Evolutionary conservation across 2,888 invertebrate species (phyloP), one percentile per base, ranked within the genome.

Genomic region (Machimus rusticus): DNA sequence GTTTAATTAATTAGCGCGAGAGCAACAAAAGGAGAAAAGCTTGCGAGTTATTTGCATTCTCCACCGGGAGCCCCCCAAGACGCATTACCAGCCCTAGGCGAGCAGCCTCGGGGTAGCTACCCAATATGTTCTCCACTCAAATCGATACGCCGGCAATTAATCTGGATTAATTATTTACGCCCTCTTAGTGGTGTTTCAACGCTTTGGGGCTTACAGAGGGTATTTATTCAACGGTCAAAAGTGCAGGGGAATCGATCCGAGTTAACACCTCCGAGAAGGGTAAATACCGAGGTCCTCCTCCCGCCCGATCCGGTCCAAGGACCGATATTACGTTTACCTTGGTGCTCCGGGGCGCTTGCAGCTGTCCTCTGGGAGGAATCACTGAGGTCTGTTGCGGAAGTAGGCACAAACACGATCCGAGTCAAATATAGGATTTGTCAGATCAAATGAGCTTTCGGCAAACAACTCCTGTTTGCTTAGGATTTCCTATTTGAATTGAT

Each of bases 401-500:
- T 57, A 66, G 66, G 14, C 51, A 66, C 82, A 82, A 82, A 82
- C 66, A 82, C 55, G 57, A 82, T 82, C 82, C 34, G 82, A 82
- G 66, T 57, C 82, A 82, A 82, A 82, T 82, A 82, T 82, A 37
- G 82, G 82, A 82, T 82, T 82, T 82, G 82, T 57, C 82, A 82
- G 82, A 82, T 82, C 82, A 82, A 82, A 82, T 82, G 82, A 82
- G 82, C 82, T 82, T 66, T 82, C 31, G 82, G 82, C 57, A 82
- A 82, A 82, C 57, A 82, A 82, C 23, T 37, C 28, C 37, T 82
- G 82, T 66, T 82, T 28, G 57, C 82, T 82, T 82, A 82, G 82
- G 82, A 82, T 39, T 82, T 39, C 39, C 57, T 82, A 82, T 82
- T 82, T 82, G 57, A 82, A 82, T 57, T 57, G 57, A 66, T 82